These are phyloP conservation scores for Polyergus mexicanus DNA, from an alignment of 1,140 invertebrate species.

Conservation along the genomic window DNA sequence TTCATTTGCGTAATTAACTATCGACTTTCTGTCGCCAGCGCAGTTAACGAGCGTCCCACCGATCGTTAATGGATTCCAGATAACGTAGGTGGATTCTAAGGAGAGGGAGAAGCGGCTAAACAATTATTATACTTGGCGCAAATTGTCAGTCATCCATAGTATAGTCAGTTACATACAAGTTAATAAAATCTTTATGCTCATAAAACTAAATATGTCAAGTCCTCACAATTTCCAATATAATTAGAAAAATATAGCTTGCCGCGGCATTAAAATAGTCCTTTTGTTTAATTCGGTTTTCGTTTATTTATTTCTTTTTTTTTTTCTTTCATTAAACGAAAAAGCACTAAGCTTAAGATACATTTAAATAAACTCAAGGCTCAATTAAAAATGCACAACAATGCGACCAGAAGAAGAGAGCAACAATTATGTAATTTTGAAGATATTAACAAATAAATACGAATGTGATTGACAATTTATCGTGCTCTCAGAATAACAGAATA, in stretches of 20 bases:
- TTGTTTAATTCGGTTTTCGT: not conserved
- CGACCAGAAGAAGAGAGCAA: not conserved
- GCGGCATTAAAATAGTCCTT: not conserved
- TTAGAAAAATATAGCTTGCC: not conserved
- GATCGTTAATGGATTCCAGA: slow-evolving; percentile 70
- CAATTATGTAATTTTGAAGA: not conserved
- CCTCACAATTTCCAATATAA: not conserved
- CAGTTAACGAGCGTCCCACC: slow-evolving; percentile 69
- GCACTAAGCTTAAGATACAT: not conserved
- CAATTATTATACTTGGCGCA: slow-evolving; percentile 55
- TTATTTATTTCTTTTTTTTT: no score
- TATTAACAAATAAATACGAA: not conserved
- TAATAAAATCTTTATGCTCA: not conserved
- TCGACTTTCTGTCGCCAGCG: slow-evolving; percentile 73
- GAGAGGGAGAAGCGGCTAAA: slow-evolving; percentile 45
- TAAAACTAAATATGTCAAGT: not conserved
- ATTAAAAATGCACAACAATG: not conserved
- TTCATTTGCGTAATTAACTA: slow-evolving; percentile 75
- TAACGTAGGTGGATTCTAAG: slow-evolving; percentile 40
- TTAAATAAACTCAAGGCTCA: not conserved
- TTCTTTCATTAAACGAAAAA: not conserved
- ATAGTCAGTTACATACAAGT: not conserved
- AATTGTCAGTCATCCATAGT: slow-evolving; percentile 23
- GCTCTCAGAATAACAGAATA: not conserved
- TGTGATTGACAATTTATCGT: not conserved